phyloP scores from a whole-genome alignment of 2,797 vertebrate genomes.

The Triplophysa yarkandensis region DNA sequence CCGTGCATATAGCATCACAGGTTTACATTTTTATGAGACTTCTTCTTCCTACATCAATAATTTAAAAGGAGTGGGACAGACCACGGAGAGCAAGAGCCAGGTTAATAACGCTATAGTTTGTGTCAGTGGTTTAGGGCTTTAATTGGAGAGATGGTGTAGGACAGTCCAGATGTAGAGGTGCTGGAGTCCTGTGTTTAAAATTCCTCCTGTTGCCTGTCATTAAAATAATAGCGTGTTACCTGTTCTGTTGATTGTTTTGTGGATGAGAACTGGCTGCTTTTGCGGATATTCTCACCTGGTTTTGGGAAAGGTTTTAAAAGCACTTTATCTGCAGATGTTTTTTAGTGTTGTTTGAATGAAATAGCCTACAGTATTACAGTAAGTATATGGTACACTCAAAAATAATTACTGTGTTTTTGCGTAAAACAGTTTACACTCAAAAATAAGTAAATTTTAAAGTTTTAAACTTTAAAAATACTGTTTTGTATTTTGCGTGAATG shows the following conservation, averaged over 20 bases:
- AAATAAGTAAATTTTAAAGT: too few species aligned
- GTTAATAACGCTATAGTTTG: conserved; percentile 66
- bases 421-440: too few species aligned
- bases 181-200: conserved; percentile 72
- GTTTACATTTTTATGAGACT: conserved; percentile 77
- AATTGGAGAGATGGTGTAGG: conserved; percentile 43
- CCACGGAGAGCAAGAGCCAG: conserved; percentile 39
- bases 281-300: conserved; percentile 3
- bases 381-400: too few species aligned
- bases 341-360: background rate
- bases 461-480: too few species aligned
- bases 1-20: conserved; percentile 59
- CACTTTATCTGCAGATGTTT: background rate
- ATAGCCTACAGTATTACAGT: background rate
- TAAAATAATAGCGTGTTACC: conserved; percentile 66
- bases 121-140: conserved; percentile 57
- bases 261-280: background rate
- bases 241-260: conserved; percentile 51
- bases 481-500: too few species aligned
- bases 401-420: too few species aligned
- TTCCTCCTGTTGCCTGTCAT: conserved; percentile 72
- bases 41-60: conserved; percentile 70
- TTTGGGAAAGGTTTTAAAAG: background rate
- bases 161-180: conserved; percentile 48
- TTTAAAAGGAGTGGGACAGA: conserved; percentile 59